phyloP scores from a whole-genome alignment of 2,888 invertebrate genomes.

The Orthosia gracilis region DNA sequence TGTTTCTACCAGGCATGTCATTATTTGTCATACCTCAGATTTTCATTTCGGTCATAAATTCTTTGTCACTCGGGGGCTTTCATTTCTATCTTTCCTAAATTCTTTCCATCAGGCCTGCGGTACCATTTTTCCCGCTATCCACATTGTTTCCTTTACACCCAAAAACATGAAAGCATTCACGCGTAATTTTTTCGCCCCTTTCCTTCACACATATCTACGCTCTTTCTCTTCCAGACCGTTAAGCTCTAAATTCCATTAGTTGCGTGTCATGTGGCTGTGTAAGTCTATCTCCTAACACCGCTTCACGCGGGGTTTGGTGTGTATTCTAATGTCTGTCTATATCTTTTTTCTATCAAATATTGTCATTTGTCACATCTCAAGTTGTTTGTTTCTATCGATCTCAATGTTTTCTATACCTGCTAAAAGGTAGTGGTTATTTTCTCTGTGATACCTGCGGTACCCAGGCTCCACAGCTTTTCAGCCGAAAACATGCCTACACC shows the following conservation, averaged over 20 bases:
- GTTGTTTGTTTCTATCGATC: no score
- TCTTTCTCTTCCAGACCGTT: conserved; percentile 34
- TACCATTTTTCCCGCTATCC: neutral
- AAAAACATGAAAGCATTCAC: conserved; percentile 22
- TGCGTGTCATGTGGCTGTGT: conserved; percentile 13
- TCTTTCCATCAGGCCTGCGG: neutral
- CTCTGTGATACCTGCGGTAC: no score
- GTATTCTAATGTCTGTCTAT: no score
- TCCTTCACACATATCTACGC: neutral
- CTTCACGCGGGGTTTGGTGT: conserved; percentile 14
- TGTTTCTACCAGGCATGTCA: neutral
- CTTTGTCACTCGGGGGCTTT: neutral
- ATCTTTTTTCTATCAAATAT: no score
- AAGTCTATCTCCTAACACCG: conserved; percentile 55
- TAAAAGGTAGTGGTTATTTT: no score
- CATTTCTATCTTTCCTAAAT: neutral
- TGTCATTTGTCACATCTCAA: no score
- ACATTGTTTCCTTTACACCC: neutral
- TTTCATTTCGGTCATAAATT: neutral
- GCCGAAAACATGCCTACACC: no score
- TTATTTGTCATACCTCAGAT: neutral
- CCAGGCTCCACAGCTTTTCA: no score
- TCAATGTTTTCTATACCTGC: no score
- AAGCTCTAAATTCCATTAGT: conserved; percentile 55
- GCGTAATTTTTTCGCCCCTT: conserved; percentile 8